A percentile compares a stretch with the other conserved stretches of the same genome.
phyloP scores from a whole-genome alignment of 2,797 vertebrate species.

The Protosalanx chinensis region DNA sequence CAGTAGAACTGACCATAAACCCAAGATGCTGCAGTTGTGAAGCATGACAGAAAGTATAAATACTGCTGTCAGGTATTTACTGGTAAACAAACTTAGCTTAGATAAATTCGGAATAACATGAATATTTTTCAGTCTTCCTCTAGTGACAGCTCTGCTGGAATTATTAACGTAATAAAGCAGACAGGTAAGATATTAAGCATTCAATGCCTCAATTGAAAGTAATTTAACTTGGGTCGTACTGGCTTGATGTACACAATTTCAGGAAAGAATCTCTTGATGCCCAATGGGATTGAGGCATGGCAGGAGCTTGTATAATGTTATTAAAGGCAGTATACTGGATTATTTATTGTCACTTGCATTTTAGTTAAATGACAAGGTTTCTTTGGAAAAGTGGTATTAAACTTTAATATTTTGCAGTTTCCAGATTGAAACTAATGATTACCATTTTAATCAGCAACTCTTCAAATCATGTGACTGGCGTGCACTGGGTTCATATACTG shows the following conservation, averaged over 20 bases:
- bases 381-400: constrained; percentile 41
- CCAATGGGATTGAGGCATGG: constrained; percentile 22
- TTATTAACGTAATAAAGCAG: constrained; percentile 9
- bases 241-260: constrained; percentile 7
- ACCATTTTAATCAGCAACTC: constrained; percentile 9
- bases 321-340: constrained; percentile 48
- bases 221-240: constrained; percentile 16
- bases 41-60: background rate
- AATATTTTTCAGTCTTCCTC: constrained; percentile 8
- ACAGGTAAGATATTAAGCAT: constrained; percentile 16
- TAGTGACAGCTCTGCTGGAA: background rate
- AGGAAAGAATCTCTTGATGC: constrained; percentile 10
- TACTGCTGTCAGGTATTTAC: background rate
- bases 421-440: constrained; percentile 41
- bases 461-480: too few relatives aligned
- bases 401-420: constrained; percentile 47
- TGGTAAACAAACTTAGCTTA: constrained; percentile 8
- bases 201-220: constrained; percentile 21
- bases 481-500: background rate
- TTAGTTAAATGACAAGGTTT: constrained; percentile 47
- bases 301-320: constrained; percentile 38
- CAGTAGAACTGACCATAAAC: background rate
- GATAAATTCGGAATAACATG: constrained; percentile 7
- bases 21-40: background rate
- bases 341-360: constrained; percentile 48